phyloP scores from a whole-genome alignment of 2,113 vertebrate genomes.

The Emberiza fucata region DNA sequence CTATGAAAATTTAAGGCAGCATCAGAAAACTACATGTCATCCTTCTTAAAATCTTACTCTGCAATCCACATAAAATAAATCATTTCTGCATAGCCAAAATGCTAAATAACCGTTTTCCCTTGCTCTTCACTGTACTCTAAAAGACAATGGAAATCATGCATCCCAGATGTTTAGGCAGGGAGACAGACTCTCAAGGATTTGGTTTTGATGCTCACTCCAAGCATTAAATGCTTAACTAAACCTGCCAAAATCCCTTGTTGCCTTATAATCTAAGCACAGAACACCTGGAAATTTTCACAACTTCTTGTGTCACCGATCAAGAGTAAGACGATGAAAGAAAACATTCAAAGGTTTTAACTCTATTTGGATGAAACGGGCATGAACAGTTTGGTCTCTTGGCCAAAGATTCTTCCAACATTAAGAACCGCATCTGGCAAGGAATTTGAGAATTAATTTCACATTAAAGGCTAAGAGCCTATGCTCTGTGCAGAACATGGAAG shows the following conservation, averaged over 20 bases:
- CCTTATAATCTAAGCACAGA: neutral
- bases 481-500: neutral
- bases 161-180: neutral
- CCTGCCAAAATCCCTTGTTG: neutral
- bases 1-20: neutral
- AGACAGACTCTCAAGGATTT: neutral
- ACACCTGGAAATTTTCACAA: neutral
- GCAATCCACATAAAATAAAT: neutral
- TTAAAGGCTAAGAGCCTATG: neutral
- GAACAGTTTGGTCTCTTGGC: neutral
- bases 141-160: neutral
- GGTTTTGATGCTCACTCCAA: neutral
- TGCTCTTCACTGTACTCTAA: neutral
- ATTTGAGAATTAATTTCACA: neutral
- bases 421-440: neutral
- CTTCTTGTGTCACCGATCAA: neutral
- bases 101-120: neutral
- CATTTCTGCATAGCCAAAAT: neutral
- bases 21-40: neutral
- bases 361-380: neutral
- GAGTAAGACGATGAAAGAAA: neutral
- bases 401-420: conserved; percentile 2
- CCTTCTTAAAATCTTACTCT: neutral
- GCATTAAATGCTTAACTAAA: conserved; percentile 21
- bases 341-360: neutral